Evolutionary conservation across 2,888 invertebrate genomes (phyloP).

Genomic region (Tubiluchus corallicola): DNA sequence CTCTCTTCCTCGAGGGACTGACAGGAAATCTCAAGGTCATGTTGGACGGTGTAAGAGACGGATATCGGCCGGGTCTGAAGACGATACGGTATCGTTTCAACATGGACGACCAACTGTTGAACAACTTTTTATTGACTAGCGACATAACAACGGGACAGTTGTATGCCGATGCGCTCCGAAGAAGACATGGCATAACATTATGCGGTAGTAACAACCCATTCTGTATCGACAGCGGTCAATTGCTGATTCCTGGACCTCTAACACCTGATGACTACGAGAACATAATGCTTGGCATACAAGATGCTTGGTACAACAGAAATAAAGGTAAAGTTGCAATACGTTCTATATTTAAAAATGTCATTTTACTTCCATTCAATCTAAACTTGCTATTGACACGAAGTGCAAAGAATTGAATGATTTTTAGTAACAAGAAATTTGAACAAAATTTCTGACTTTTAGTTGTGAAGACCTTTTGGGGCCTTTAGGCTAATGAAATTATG

Average conservation of each 20-base stretch:
- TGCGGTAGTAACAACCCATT: neutral
- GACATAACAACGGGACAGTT: neutral
- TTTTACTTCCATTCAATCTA: too few relatives aligned
- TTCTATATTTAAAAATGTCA: too few relatives aligned
- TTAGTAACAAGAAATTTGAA: too few relatives aligned
- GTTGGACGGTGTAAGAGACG: neutral
- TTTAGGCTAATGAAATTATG: too few relatives aligned
- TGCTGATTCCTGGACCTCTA: neutral
- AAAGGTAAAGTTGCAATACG: too few relatives aligned
- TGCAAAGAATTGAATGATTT: too few relatives aligned
- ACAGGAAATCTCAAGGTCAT: neutral
- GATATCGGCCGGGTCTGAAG: neutral
- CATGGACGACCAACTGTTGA: neutral
- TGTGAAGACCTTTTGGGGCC: too few relatives aligned
- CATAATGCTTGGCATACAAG: neutral
- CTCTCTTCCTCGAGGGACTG: neutral
- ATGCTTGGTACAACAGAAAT: constrained; percentile 1
- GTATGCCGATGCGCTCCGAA: neutral
- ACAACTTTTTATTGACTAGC: neutral
- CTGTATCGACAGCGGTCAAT: neutral
- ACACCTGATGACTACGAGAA: neutral
- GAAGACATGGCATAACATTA: neutral
- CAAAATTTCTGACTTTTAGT: too few relatives aligned
- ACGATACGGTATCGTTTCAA: neutral
- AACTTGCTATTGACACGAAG: too few relatives aligned